Evolutionary conservation across 1,140 invertebrate genomes (phyloP), one percentile per base, ranked within the genome.

Genomic region (Dreissena rostriformis): DNA sequence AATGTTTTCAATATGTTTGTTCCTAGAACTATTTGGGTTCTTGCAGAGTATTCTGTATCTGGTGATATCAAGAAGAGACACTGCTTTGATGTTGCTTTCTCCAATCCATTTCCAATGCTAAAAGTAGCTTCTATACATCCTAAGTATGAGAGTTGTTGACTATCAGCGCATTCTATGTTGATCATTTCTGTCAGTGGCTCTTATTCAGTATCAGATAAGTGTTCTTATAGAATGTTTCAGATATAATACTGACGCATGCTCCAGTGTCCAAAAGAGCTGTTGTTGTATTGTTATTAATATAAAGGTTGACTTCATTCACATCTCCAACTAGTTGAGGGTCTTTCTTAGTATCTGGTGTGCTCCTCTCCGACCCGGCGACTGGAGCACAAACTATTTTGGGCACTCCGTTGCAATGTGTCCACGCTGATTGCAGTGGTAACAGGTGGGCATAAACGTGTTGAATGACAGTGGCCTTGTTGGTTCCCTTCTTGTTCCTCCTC

Each of bases 341-440:
- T 57, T 68, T 70, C 4, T 73, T 22, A 24, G 29, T n/a, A n/a
- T n/a, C 51, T 0, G 49, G 12, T n/a, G 61, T 66, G 61, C 63
- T 51, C 22, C 14, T 10, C 19, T 39, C 49, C 49, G 28, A 22
- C 24, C 57, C 61, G 7, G 19, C 17, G 51, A 77, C 61, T 29
- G 65, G 28, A 51, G 65, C 66, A 79, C 66, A 15, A 67, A 79
- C 39, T 68, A 53, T 65, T 79, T 79, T 28, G 12, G 65, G n/a
- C 76, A 79, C 15, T 24, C 12, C 24, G 4, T n/a, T 26, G 39
- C 49, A 28, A 79, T 29, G 28, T 79, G 76, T 14, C 65, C 76
- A 29, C 52, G n/a, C 5, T 55, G 14, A 4, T 52, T 19, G 51
- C 76, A 79, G 19, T 79, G 65, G 26, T 55, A 78, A 49, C 66